Evolutionary conservation across 2,797 vertebrate genomes (phyloP), one percentile per base, ranked within the genome.

Genomic region (Prionace glauca): DNA sequence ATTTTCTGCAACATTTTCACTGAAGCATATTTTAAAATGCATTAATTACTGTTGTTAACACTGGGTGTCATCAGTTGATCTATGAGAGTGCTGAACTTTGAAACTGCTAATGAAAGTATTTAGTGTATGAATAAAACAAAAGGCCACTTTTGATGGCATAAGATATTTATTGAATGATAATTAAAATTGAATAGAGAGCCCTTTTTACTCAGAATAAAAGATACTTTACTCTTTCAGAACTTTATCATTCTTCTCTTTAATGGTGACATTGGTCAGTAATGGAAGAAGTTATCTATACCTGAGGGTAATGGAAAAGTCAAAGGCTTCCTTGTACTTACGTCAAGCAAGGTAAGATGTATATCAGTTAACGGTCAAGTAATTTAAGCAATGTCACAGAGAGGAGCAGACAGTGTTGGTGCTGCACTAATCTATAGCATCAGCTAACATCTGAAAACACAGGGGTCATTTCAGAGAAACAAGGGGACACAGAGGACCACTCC

Each of bases 141-240:
- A 62, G 29, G 87, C 60, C 87, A 62, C 60, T 90, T 62, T 90
- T 90, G 50, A 90, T 90, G 5, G 56, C 62, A 29, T 24, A 88
- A 56, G 9, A 88, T 88, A 88, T 16, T 56, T 60, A 56, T 90
- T 1, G 24, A 90, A 90, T 62, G 50, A 29, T 90, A 90, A 90
- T 90, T 90, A 90, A 32, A 90, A 62, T 90, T 90, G 62, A 90
- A 90, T 62, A 18, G 87, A 90, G 62, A 90, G 60, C 14, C 29
- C 87, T 32, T 90, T 60, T 29, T 60, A 62, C 56, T 90, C 29
- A 32, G 87, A 90, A 56, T 22, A 88, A 11, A 11, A 56, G 24
- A 56, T 88, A 84, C 32, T 84, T 41, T 41, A 84, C 79, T 88
- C 56, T 60, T 32, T 14, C 50, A 88, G 29, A 18, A 32, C 32